phyloP scores from a whole-genome alignment of 2,797 vertebrate species.

The Pampus argenteus region DNA sequence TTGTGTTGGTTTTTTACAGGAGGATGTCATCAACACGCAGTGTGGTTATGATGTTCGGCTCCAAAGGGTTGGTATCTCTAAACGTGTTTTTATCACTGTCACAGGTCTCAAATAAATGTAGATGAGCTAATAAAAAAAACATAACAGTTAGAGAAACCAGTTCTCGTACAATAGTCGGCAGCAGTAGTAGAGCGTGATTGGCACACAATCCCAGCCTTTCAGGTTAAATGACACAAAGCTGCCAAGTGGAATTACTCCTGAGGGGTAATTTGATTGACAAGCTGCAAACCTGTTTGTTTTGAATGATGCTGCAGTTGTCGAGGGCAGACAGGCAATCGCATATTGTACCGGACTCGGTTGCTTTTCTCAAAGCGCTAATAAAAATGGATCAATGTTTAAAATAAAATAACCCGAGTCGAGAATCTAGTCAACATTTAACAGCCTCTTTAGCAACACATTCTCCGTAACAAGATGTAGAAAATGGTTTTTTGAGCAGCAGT shows the following conservation, averaged over 20 bases:
- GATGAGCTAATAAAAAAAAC: not conserved
- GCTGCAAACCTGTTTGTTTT: slow-evolving; percentile 44
- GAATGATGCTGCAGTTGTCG: slow-evolving; percentile 38
- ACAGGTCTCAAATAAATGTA: not conserved
- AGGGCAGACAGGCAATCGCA: slow-evolving; percentile 24
- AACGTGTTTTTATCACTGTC: not conserved
- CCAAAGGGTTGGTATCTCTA: slow-evolving; percentile 82
- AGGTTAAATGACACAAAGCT: slow-evolving; percentile 39
- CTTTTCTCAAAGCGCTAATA: not conserved
- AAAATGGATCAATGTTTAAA: not conserved
- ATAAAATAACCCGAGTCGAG: not conserved
- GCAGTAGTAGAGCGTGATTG: slow-evolving; percentile 24
- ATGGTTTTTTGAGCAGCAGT: not conserved
- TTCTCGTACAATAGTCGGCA: not conserved
- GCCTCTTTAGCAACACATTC: not conserved
- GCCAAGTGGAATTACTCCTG: slow-evolving; percentile 37
- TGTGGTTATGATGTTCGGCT: slow-evolving; percentile 93
- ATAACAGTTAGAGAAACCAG: not conserved
- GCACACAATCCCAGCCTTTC: slow-evolving; percentile 6
- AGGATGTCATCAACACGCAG: slow-evolving; percentile 94
- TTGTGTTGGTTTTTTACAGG: slow-evolving; percentile 78
- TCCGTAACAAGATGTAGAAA: not conserved
- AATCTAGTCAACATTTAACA: not conserved
- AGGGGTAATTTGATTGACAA: slow-evolving; percentile 46
- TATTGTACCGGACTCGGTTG: slow-evolving; percentile 29